Percentiles rank a stretch among this genome's conserved stretches.
These are phyloP conservation scores for Trididemnum miniatum DNA, from an alignment of 23 tunicate genomes.

Conservation along the genomic window DNA sequence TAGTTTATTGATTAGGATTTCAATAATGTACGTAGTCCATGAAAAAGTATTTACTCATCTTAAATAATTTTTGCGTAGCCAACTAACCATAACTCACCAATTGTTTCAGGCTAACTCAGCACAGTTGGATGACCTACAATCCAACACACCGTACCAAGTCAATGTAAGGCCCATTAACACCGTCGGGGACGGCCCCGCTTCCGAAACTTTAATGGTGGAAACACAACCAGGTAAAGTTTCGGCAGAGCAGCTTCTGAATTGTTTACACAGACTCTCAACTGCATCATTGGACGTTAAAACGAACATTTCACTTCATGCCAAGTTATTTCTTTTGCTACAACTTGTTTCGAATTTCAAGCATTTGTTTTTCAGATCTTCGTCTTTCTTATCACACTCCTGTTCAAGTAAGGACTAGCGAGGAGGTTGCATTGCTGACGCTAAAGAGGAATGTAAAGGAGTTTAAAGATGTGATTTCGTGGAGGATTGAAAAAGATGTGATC, in stretches of 20 bases:
- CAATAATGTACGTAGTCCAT: no score
- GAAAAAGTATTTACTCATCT: no score
- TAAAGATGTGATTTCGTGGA: constrained; percentile 68
- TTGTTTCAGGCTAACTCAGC: constrained; percentile 40
- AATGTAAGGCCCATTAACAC: constrained; percentile 72
- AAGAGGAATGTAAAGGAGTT: constrained; percentile 88
- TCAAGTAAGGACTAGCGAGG: constrained; percentile 83
- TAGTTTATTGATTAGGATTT: no score
- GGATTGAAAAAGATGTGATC: constrained; percentile 50
- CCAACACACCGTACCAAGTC: constrained; percentile 76
- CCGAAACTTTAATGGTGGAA: constrained; percentile 62
- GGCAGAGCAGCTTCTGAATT: no score
- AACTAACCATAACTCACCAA: no score
- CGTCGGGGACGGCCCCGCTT: constrained; percentile 88
- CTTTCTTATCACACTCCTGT: constrained; percentile 80
- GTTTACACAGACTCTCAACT: no score
- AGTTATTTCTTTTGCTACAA: no score
- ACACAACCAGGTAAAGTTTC: constrained; percentile 91
- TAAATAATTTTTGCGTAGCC: no score
- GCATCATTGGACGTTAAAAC: no score
- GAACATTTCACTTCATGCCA: no score
- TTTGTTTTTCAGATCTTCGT: constrained; percentile 55
- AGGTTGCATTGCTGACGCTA: constrained; percentile 53
- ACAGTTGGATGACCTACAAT: constrained; percentile 52
- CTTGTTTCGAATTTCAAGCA: no score